Evolutionary conservation across 1,140 invertebrate species (phyloP), one percentile per base, ranked within the genome.

Genomic region (Hylaeus volcanicus): DNA sequence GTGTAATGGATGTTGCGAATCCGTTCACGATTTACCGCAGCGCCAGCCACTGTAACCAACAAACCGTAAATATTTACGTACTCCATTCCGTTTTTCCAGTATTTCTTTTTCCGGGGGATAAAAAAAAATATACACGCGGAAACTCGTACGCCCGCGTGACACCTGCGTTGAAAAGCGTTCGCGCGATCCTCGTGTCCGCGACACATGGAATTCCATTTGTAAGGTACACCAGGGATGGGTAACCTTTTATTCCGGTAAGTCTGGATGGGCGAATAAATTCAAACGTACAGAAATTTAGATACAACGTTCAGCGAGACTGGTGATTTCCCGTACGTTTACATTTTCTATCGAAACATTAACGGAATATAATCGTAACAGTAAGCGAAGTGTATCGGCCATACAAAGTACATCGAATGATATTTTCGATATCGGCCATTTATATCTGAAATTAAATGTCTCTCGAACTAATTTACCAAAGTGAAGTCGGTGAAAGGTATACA

Each of bases 391-490:
- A 26, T 26, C 26, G 26, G 26, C 26, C 26, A 26, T 26, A 26
- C 26, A 6, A 8, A 43, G 11, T 12, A 1, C 1, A 4, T n/a
- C n/a, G 39, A 14, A 11, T n/a, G 11, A 55, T 9, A 4, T 53
- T 41, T n/a, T 53, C 39, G 39, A 51, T 37, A 61, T 60, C 55
- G 45, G 4, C 9, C 14, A 2, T 2, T 12, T 51, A 51, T 65
- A 65, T 56, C 70, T 65, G 26, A 74, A 56, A 79, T 73, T 64
- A 73, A 79, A 79, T 37, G 77, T 56, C 77, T 26, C 58, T 4
- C 41, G 41, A n/a, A 14, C 51, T 79, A 79, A 79, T 79, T 79
- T 65, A 5, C 60, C 11, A 79, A 79, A 79, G 77, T 51, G 77
- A 65, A 56, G 9, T 26, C 51, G 9, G 3, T 26, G 76, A 64